These are phyloP conservation scores for Chauna torquata DNA, from an alignment of 2,113 vertebrate genomes.

Conservation along the genomic window DNA sequence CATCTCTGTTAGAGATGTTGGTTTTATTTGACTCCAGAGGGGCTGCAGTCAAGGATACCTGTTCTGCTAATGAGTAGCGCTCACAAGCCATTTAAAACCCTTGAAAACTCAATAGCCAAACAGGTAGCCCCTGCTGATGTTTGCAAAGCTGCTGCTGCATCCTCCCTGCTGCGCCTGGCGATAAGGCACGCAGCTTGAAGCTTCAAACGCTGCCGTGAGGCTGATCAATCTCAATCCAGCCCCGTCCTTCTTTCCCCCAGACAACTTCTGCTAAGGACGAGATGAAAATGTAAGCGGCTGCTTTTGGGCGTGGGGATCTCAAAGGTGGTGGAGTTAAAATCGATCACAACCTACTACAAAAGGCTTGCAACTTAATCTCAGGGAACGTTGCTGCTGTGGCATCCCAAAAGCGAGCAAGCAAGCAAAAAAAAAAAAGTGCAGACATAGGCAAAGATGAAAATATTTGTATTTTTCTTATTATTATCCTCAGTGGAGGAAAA, in stretches of 20 bases:
- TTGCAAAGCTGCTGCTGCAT: neutral
- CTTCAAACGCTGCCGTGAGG: constrained; percentile 3
- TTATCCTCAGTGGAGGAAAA: constrained; percentile 20
- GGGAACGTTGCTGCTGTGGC: neutral
- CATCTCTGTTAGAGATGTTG: neutral
- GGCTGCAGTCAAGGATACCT: neutral
- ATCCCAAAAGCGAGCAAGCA: neutral
- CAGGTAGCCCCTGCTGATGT: neutral
- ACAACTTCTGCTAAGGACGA: neutral
- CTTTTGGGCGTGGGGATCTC: neutral
- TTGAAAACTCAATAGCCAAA: neutral
- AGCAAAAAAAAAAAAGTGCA: neutral
- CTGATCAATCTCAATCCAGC: constrained; percentile 42
- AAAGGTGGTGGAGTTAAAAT: constrained; percentile 29
- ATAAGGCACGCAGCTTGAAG: constrained; percentile 44
- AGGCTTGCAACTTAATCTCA: neutral
- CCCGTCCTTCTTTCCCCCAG: neutral
- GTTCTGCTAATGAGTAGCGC: neutral
- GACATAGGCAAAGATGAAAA: neutral
- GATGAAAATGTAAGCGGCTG: neutral
- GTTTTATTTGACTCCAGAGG: neutral
- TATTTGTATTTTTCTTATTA: neutral
- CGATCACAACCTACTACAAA: neutral
- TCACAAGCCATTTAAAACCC: neutral
- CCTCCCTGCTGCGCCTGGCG: neutral